These are phyloP conservation scores for Alcis repandata DNA, from an alignment of 2,888 invertebrate genomes.

Conservation along the genomic window DNA sequence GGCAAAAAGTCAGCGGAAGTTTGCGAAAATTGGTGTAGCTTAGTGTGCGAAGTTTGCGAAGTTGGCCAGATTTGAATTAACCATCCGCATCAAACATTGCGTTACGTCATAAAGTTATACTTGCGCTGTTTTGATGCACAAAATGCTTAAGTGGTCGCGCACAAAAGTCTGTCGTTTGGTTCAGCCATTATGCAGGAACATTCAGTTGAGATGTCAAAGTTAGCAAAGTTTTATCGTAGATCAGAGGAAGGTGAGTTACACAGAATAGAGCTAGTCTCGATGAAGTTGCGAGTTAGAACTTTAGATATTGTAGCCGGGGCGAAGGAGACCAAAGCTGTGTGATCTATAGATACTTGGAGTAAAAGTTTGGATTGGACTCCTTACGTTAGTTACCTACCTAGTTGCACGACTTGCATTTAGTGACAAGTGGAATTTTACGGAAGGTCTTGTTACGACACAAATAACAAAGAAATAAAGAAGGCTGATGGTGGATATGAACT, in stretches of 20 bases:
- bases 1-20: neutral
- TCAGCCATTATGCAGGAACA: slow-evolving; percentile 11
- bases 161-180: neutral
- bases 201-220: slow-evolving; percentile 13
- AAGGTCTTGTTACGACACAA: neutral
- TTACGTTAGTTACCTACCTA: neutral
- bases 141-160: neutral
- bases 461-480: neutral
- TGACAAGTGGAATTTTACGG: neutral
- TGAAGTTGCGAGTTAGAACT: slow-evolving; percentile 21
- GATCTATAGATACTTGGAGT: slow-evolving; percentile 6
- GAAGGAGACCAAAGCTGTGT: slow-evolving; percentile 11
- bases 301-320: slow-evolving; percentile 17
- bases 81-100: no score
- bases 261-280: slow-evolving; percentile 11
- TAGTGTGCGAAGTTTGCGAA: no score
- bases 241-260: slow-evolving; percentile 23
- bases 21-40: neutral
- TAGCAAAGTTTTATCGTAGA: slow-evolving; percentile 24
- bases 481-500: no score
- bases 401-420: neutral
- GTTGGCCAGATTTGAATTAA: no score
- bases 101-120: neutral
- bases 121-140: neutral
- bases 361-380: neutral